phyloP scores from a whole-genome alignment of 2,797 vertebrate genomes.

The Tachyglossus aculeatus region DNA sequence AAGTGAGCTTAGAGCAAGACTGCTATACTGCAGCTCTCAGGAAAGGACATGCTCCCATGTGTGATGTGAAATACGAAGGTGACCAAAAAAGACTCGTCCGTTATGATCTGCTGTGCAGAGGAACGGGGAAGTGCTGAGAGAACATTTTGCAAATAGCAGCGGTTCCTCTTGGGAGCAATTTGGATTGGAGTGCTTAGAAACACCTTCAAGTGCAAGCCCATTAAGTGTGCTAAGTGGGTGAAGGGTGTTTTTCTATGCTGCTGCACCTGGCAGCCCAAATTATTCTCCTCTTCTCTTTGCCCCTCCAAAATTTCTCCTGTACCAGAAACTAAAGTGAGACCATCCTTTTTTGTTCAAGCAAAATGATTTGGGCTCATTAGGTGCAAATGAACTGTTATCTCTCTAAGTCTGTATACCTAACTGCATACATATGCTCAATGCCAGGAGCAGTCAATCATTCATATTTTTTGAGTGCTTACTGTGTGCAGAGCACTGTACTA shows the following conservation, averaged over 20 bases:
- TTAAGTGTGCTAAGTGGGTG: no score
- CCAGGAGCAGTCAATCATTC: no score
- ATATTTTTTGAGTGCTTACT: no score
- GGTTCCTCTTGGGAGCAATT: conserved; percentile 5
- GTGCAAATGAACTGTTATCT: no score
- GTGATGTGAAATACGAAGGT: conserved; percentile 38
- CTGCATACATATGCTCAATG: no score
- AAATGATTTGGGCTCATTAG: no score
- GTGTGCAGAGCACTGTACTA: no score
- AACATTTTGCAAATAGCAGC: conserved; percentile 12
- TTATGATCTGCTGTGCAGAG: conserved; percentile 25
- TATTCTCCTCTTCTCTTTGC: no score
- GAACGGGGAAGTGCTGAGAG: conserved; percentile 4
- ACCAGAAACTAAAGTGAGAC: not conserved
- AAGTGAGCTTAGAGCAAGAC: not conserved
- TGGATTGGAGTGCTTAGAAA: conserved; percentile 13
- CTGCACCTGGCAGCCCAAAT: no score
- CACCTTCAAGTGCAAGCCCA: not conserved
- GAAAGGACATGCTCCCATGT: conserved; percentile 7
- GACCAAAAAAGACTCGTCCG: conserved; percentile 19
- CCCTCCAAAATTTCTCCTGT: conserved; percentile 9
- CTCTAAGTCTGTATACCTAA: no score
- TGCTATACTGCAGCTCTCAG: conserved; percentile 5
- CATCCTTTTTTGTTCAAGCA: conserved; percentile 1
- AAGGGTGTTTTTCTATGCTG: no score